Conservation (phyloP, 2,888 invertebrate species). For the Trissolcus japonicus region DNA sequence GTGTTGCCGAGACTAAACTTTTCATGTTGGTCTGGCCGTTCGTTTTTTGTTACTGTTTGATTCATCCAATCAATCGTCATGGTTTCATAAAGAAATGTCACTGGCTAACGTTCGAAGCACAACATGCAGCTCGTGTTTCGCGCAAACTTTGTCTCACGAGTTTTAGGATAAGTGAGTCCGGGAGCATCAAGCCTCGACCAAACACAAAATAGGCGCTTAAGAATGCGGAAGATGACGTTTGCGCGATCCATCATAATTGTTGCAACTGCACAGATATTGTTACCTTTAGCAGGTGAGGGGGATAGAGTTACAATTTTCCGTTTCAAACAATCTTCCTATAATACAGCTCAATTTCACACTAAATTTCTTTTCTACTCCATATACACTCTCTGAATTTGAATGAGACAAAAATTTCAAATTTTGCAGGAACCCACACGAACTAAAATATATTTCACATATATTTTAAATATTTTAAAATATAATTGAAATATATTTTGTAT, state of each 20-base stretch:
- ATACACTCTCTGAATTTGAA: too few species aligned
- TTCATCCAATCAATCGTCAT: not conserved
- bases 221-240: constrained; percentile 62
- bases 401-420: too few species aligned
- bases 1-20: constrained; percentile 16
- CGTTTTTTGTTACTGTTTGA: constrained; percentile 2
- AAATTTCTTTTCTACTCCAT: too few species aligned
- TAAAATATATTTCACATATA: too few species aligned
- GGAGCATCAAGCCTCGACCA: constrained; percentile 6
- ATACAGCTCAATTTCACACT: too few species aligned
- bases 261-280: constrained; percentile 64
- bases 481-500: too few species aligned
- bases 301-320: not conserved
- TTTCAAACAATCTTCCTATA: not conserved
- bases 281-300: constrained; percentile 66
- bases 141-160: constrained; percentile 11
- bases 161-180: constrained; percentile 32
- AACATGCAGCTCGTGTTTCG: constrained; percentile 25
- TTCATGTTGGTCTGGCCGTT: not conserved
- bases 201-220: constrained; percentile 21
- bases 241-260: constrained; percentile 65
- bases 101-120: not conserved
- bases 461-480: too few species aligned
- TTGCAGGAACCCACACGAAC: too few species aligned
- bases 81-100: constrained; percentile 4